phyloP scores from a whole-genome alignment of 2,888 invertebrate species.

The Drosophila vallismaia region DNA sequence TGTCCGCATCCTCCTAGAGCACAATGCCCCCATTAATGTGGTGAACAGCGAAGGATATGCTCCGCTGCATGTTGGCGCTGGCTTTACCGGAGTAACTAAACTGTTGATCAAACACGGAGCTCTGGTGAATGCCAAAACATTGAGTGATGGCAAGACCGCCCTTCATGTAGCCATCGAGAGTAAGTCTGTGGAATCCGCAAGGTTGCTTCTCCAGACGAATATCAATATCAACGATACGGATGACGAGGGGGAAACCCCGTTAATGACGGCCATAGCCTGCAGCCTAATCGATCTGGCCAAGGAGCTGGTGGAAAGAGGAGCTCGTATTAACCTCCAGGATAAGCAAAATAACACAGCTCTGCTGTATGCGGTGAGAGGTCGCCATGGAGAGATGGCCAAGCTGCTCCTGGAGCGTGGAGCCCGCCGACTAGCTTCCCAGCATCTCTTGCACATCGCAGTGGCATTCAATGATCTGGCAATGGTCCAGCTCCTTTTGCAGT shows the following conservation, averaged over 20 bases:
- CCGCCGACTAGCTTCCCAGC: constrained; percentile 88
- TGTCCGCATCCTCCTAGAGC: constrained; percentile 86
- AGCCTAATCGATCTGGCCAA: constrained; percentile 84
- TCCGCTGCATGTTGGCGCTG: constrained; percentile 88
- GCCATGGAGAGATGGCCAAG: constrained; percentile 71
- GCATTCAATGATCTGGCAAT: constrained; percentile 85
- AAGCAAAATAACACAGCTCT: constrained; percentile 84
- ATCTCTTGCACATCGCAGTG: constrained; percentile 88
- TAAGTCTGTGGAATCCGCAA: constrained; percentile 85
- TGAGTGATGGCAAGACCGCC: constrained; percentile 86
- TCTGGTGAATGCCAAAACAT: constrained; percentile 86
- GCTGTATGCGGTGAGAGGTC: constrained; percentile 75
- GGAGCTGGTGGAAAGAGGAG: constrained; percentile 86
- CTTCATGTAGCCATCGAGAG: constrained; percentile 87
- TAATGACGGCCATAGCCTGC: constrained; percentile 82
- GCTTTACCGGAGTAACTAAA: constrained; percentile 86
- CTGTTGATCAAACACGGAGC: constrained; percentile 86
- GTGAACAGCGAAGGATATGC: constrained; percentile 88
- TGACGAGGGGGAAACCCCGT: constrained; percentile 86
- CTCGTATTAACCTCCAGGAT: constrained; percentile 88
- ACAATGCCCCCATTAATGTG: constrained; percentile 87
- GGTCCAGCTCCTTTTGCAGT: constrained; percentile 75
- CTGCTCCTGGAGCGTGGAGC: constrained; percentile 87
- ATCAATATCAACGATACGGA: constrained; percentile 87
- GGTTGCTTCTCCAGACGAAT: constrained; percentile 85